phyloP scores from a whole-genome alignment of 1,140 invertebrate genomes.

The Octopus bimaculoides region DNA sequence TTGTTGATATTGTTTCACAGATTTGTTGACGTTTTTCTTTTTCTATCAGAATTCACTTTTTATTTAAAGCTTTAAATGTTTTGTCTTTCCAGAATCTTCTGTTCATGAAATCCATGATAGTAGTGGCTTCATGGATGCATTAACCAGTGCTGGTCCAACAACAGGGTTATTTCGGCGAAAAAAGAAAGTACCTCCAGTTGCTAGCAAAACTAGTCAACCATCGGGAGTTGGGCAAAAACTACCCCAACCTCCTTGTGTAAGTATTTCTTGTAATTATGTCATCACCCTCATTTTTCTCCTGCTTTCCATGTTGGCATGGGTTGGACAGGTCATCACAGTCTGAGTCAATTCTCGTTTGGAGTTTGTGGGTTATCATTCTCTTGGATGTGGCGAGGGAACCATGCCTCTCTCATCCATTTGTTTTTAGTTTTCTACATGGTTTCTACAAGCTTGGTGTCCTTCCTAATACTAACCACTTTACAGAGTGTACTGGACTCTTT shows the following conservation, averaged over 20 bases:
- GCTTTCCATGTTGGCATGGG: background rate
- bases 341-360: background rate
- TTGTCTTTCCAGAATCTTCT: constrained; percentile 30
- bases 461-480: no score
- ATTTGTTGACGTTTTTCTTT: no score
- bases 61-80: constrained; percentile 12
- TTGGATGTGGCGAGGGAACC: no score
- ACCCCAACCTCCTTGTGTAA: constrained; percentile 51
- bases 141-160: constrained; percentile 54
- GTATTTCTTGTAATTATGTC: constrained; percentile 15
- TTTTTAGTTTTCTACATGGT: no score
- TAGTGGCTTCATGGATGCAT: constrained; percentile 87
- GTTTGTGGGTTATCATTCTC: no score
- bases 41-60: no score
- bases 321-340: background rate
- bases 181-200: constrained; percentile 65
- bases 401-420: no score
- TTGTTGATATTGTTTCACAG: no score
- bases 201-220: constrained; percentile 21
- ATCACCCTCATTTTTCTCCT: no score
- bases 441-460: no score
- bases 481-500: no score
- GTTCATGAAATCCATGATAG: constrained; percentile 73
- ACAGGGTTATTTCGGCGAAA: constrained; percentile 39
- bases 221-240: constrained; percentile 38